Evolutionary conservation across 1,140 invertebrate genomes (phyloP), one percentile per base, ranked within the genome.

Genomic region (Leptopilina boulardi): DNA sequence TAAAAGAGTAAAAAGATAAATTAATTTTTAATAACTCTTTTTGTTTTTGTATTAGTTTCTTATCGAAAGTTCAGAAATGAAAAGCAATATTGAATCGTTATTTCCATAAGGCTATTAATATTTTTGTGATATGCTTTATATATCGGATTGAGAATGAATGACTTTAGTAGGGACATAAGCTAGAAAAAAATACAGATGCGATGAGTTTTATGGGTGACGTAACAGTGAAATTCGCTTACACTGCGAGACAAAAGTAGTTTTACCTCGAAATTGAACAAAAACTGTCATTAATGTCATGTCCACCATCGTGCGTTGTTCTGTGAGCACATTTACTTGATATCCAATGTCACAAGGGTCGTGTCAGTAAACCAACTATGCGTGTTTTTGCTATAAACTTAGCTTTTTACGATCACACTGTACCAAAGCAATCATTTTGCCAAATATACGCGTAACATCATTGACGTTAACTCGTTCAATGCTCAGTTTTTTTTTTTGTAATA

Each of bases 401-500:
- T 76, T 81, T 81, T 78, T 81, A 66, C 30, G 23, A 75, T 71
- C 66, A 54, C 54, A 56, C 23, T 72, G 42, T 71, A 75, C 78
- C 41, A 74, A 38, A 72, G 66, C 79, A 74, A 82, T 82, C 79
- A 82, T 77, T 82, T 80, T 73, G 72, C 38, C 70, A 73, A 82
- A 80, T 75, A 77, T 74, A 19, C 76, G 66, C 56, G 76, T 80
- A 77, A 77, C 73, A 75, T 74, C 79, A 74, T 80, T 72, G 42
- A 73, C 76, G 44, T 15, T 66, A 66, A 66, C 26, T 66, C 26
- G 59, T 23, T 10, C 10, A 30, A 66, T 26, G 56, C 0, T 51
- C 3, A 3, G 26, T 26, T 59, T 59, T 59, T 30, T 66, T 26
- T 21, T 38, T 38, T 38, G 0, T 66, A 15, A 66, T 66, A 66